Evolutionary conservation across 2,113 vertebrate species (phyloP).

Genomic region (Beaufortia kweichowensis): DNA sequence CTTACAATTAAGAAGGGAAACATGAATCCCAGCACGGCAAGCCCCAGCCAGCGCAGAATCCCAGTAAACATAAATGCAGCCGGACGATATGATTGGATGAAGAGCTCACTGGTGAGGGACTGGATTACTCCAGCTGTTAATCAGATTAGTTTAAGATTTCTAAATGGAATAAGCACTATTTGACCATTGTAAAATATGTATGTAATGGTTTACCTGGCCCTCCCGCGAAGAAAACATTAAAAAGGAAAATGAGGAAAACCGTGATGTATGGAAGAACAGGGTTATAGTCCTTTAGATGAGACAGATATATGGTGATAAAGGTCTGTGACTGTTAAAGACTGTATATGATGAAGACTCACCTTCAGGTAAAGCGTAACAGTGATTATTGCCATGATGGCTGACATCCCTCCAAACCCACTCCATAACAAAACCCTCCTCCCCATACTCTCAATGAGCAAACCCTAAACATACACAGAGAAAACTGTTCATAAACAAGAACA

Average conservation of each 20-base stretch:
- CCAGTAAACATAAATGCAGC: constrained; percentile 68
- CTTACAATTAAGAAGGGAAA: constrained; percentile 76
- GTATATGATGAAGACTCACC: constrained; percentile 63
- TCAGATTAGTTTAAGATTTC: constrained; percentile 1
- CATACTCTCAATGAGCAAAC: constrained; percentile 74
- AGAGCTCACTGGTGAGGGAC: constrained; percentile 66
- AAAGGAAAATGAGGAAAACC: constrained; percentile 71
- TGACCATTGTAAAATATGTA: not conserved
- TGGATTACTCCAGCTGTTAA: constrained; percentile 56
- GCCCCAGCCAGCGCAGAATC: constrained; percentile 58
- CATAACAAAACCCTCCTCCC: constrained; percentile 78
- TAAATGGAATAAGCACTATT: not conserved
- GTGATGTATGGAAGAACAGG: constrained; percentile 76
- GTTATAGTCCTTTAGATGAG: constrained; percentile 65
- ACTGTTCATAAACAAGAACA: not conserved
- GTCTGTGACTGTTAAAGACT: not conserved
- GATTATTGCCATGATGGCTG: constrained; percentile 67
- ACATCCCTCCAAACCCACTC: constrained; percentile 72
- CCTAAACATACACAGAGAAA: constrained; percentile 59
- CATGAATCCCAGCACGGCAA: constrained; percentile 57
- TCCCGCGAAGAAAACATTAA: constrained; percentile 72
- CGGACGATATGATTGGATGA: constrained; percentile 69
- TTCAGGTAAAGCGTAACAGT: constrained; percentile 72
- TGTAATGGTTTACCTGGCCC: constrained; percentile 75
- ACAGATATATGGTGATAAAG: constrained; percentile 12